phyloP scores from a whole-genome alignment of 1,140 invertebrate genomes.

The Kradibia gibbosae region DNA sequence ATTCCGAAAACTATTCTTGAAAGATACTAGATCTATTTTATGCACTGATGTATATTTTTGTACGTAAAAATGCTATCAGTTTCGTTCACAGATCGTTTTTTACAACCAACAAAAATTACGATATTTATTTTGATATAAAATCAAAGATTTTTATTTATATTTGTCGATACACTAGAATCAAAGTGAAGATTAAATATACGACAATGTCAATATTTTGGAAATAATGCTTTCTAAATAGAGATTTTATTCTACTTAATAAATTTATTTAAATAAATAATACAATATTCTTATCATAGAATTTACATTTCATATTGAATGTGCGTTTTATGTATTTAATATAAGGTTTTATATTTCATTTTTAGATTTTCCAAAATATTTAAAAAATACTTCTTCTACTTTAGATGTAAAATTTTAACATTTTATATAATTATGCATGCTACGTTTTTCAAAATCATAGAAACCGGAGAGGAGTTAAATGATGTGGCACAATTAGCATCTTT shows the following conservation, averaged over 20 bases:
- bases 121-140: no score
- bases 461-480: constrained; percentile 10
- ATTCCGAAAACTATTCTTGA: not conserved
- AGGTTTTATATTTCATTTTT: not conserved
- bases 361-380: not conserved
- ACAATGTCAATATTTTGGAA: not conserved
- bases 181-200: not conserved
- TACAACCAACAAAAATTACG: no score
- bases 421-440: constrained; percentile 6
- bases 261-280: not conserved
- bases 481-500: constrained; percentile 33
- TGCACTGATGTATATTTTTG: not conserved
- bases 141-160: not conserved
- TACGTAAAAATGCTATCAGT: not conserved
- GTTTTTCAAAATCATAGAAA: not conserved
- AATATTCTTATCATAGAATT: not conserved
- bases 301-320: not conserved
- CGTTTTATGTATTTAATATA: not conserved
- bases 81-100: not conserved
- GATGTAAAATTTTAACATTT: not conserved
- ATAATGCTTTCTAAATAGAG: not conserved
- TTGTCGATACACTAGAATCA: not conserved
- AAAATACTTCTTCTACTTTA: not conserved
- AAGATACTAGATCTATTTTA: not conserved
- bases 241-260: not conserved